A percentile compares a stretch with the other conserved stretches of the same genome.
These are phyloP conservation scores for Nymphalis urticae DNA, from an alignment of 2,888 invertebrate genomes.

Conservation along the genomic window DNA sequence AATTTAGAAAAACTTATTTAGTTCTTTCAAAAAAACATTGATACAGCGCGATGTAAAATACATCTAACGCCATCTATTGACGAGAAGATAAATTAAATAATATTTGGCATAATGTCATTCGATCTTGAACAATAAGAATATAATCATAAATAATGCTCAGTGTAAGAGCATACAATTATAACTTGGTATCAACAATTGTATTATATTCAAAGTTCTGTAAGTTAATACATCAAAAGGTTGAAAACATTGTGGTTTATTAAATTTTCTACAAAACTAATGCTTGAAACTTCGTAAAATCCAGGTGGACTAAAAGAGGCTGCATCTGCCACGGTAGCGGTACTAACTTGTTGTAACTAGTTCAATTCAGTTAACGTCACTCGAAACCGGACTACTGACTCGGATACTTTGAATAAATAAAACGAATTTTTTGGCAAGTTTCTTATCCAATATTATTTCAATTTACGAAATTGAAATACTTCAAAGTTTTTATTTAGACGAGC, in stretches of 20 bases:
- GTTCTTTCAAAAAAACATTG: too few species aligned
- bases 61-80: too few species aligned
- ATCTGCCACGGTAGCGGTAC: conserved; percentile 11
- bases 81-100: too few species aligned
- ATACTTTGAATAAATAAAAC: conserved; percentile 19
- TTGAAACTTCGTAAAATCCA: conserved; percentile 18
- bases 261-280: conserved; percentile 14
- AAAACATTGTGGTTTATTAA: conserved; percentile 16
- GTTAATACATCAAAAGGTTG: neutral
- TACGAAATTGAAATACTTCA: neutral
- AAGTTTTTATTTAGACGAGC: too few species aligned
- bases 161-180: too few species aligned
- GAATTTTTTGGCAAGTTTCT: neutral
- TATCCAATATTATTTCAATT: neutral
- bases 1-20: too few species aligned
- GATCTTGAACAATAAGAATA: too few species aligned
- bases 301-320: conserved; percentile 18
- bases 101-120: too few species aligned
- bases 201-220: neutral
- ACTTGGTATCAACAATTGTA: neutral
- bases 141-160: too few species aligned
- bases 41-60: too few species aligned
- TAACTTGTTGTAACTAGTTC: conserved; percentile 52
- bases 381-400: conserved; percentile 29
- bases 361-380: conserved; percentile 47